phyloP scores from a whole-genome alignment of 1,140 invertebrate genomes.

The Pectinophora gossypiella region DNA sequence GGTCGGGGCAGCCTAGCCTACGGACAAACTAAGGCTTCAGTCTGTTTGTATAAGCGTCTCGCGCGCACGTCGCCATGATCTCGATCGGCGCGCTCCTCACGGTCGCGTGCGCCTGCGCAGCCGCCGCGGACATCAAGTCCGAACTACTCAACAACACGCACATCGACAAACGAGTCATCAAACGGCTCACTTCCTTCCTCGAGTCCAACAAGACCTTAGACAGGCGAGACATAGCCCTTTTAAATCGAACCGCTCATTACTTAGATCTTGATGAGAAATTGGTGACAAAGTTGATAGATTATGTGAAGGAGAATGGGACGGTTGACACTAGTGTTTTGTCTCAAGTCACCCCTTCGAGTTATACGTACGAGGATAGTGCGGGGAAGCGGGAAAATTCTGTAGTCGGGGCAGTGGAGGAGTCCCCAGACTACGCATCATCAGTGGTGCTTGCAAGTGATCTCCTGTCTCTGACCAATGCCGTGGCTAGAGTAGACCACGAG shows the following conservation, averaged over 20 bases:
- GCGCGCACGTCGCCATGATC: conserved; percentile 53
- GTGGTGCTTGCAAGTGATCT: conserved; percentile 61
- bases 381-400: conserved; percentile 21
- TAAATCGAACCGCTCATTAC: conserved; percentile 38
- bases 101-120: conserved; percentile 35
- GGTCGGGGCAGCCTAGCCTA: too few species aligned
- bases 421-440: conserved; percentile 64
- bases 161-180: conserved; percentile 38
- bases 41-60: conserved; percentile 40
- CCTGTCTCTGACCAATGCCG: conserved; percentile 58
- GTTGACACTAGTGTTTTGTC: not conserved
- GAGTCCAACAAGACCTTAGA: conserved; percentile 39
- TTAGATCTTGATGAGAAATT: conserved; percentile 42
- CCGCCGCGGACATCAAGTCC: conserved; percentile 23
- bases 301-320: conserved; percentile 25
- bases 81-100: conserved; percentile 29
- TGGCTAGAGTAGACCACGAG: conserved; percentile 55
- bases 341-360: conserved; percentile 26
- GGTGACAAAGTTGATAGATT: conserved; percentile 34
- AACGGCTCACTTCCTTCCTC: conserved; percentile 28
- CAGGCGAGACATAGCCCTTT: conserved; percentile 24
- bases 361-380: conserved; percentile 40
- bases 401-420: conserved; percentile 43
- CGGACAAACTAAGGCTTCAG: conserved; percentile 39
- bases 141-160: conserved; percentile 30